Evolutionary conservation across 2,113 vertebrate species (phyloP), one percentile per base, ranked within the genome.

Genomic region (Polyodon spathula): DNA sequence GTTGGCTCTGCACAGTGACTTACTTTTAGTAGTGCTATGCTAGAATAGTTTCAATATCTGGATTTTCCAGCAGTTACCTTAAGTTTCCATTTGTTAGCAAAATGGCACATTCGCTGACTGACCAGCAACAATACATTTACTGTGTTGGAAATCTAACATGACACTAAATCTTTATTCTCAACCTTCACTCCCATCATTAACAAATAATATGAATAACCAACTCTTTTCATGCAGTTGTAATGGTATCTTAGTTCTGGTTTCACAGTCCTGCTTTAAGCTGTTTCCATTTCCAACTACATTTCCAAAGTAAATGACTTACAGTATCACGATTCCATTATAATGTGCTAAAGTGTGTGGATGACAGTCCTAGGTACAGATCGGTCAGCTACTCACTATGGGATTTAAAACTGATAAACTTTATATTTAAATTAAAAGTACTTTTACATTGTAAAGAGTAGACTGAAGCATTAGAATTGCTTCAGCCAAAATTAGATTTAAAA

Each of bases 141-240:
- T 90, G 86, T 90, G 86, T 79, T 82, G 63, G 77, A 73, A 84
- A 81, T 85, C 78, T 68, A 78, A 81, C 68, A 76, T 69, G 89
- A 92, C 79, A 91, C 78, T 84, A 84, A 85, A 91, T 88, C 85
- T 92, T 91, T 85, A 90, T 88, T 91, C 88, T 89, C 87, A 93
- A 90, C 88, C 89, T 89, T 84, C 84, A 89, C 84, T 91, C 83
- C 80, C 79, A 85, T 81, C 80, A 87, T 87, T 91, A 91, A 81
- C 83, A 88, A 88, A 86, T 84, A 67, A 91, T 87, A 94, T 78
- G 79, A 93, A 91, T 88, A 92, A 91, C 80, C 88, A 86, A 78
- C 81, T 86, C 84, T 90, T 86, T 88, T 90, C 80, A 83, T 82
- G 67, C 77, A 68, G 67, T 78, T 83, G 81, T 91, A 93, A 89